A percentile compares a stretch with the other conserved stretches of the same genome.
Conservation (phyloP, 2,113 vertebrate genomes). For the Myrmophylax atrothorax region DNA sequence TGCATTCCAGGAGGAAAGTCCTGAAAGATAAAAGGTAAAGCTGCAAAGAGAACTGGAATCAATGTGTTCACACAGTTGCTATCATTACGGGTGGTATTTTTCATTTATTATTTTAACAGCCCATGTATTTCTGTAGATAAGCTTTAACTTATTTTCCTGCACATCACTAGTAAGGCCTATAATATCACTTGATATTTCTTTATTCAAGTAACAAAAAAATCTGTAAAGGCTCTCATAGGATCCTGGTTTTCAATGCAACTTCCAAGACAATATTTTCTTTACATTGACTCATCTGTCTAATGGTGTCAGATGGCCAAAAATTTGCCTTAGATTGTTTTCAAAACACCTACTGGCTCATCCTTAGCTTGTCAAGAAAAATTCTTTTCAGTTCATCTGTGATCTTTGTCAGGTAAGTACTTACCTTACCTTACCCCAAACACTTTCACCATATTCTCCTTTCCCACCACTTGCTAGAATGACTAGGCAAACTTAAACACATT, state of each 20-base stretch:
- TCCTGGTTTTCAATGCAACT: background rate
- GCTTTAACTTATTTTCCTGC: background rate
- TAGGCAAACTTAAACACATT: background rate
- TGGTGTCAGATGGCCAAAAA: background rate
- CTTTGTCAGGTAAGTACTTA: background rate
- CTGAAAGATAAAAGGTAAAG: slow-evolving; percentile 70
- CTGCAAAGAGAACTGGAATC: slow-evolving; percentile 32
- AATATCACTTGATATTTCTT: background rate
- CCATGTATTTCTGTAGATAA: background rate
- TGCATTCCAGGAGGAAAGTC: slow-evolving; percentile 93
- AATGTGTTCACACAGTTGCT: background rate
- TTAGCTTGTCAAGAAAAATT: background rate
- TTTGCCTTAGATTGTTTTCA: background rate
- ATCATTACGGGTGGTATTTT: background rate
- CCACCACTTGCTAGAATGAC: background rate
- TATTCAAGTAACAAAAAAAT: background rate
- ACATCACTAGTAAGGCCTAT: background rate
- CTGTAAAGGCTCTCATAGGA: background rate
- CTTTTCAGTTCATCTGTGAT: background rate
- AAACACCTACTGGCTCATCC: background rate
- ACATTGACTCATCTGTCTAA: background rate
- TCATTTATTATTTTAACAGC: background rate
- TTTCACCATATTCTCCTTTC: background rate
- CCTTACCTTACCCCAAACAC: background rate
- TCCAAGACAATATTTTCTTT: background rate